Conservation (phyloP, 2,888 invertebrate genomes). For the Melinaea marsaeus region DNA sequence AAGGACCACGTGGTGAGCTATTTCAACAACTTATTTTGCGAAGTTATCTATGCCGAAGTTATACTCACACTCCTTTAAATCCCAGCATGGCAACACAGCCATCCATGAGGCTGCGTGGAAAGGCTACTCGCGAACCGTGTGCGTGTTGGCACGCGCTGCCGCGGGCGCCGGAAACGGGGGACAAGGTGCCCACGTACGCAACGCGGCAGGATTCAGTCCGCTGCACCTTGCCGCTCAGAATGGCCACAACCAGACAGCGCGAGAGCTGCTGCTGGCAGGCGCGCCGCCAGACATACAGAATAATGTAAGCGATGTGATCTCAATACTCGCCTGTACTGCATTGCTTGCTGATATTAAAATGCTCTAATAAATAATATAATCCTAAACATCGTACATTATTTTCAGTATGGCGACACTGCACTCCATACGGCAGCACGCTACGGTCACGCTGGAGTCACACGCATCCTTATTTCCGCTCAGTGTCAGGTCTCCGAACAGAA, state of each 20-base stretch:
- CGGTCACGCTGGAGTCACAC: constrained; percentile 96
- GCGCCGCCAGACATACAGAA: constrained; percentile 93
- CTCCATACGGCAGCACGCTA: constrained; percentile 96
- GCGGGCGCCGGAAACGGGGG: constrained; percentile 57
- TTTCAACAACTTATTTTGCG: too few relatives aligned
- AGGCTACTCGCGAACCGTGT: constrained; percentile 91
- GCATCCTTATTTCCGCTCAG: constrained; percentile 94
- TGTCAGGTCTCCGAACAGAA: constrained; percentile 93
- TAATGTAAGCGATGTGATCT: constrained; percentile 78
- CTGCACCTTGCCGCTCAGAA: constrained; percentile 97
- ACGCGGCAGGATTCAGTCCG: neutral
- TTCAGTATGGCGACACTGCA: constrained; percentile 95
- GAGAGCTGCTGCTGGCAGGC: constrained; percentile 91
- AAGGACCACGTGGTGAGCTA: constrained; percentile 85
- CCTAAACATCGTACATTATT: too few relatives aligned
- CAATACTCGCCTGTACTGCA: too few relatives aligned
- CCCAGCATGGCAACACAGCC: constrained; percentile 94
- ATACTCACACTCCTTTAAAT: neutral
- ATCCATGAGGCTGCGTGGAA: constrained; percentile 97
- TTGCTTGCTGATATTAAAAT: too few relatives aligned
- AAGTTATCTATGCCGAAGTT: too few relatives aligned
- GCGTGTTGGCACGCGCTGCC: constrained; percentile 79
- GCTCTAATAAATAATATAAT: neutral
- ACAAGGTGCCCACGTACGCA: too few relatives aligned
- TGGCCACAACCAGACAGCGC: constrained; percentile 96